Base-by-base conservation (phyloP, 2,888 invertebrate species). In the Charanyca ferruginea region DNA sequence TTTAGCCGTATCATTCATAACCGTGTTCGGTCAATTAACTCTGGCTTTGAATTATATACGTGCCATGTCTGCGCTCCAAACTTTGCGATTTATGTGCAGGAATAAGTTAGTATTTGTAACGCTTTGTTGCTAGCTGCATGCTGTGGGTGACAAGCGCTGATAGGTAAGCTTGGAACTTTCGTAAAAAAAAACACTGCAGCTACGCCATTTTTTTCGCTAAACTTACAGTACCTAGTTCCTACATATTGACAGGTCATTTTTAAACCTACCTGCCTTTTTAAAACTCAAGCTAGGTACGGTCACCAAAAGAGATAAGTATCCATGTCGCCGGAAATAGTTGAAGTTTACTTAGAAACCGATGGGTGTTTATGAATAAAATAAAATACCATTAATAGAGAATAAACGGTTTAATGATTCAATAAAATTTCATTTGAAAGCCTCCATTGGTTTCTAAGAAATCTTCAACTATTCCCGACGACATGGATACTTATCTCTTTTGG, bases 11-110 rank as follows among this genome's bases (percentile, higher is more conserved):
- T 89, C 90, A 87, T 85, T 88, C 89, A 87, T 90, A 90, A 89
- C 88, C 84, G 69, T 85, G 85, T 89, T 86, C 89, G 87, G 86
- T 86, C 91, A 91, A 93, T 93, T 93, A 92, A 90, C 85, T 89
- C 85, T 78, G 85, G 87, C 89, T 89, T 86, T 84, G 87, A 89
- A 87, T 90, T 85, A 88, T 84, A 81, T 77, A 78, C 72, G 76
- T 66, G 58, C 59, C 52, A 64, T 54, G 64, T 58, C 72, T 69
- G 35, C 54, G 63, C 47, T 66, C 47, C 57, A 61, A 70, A 72
- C 73, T 84, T 67, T 23, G 57, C 66, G 25, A 65, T 76, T 62
- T 49, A 58, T 63, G 57, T 44, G 32, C 41, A 25, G 45, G 23
- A 64, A 49, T 71, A 59, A 52, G 45, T 51, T 18, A n/a, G 8